These are phyloP conservation scores for Chalcis sispes DNA, from an alignment of 2,888 invertebrate species.

Conservation along the genomic window DNA sequence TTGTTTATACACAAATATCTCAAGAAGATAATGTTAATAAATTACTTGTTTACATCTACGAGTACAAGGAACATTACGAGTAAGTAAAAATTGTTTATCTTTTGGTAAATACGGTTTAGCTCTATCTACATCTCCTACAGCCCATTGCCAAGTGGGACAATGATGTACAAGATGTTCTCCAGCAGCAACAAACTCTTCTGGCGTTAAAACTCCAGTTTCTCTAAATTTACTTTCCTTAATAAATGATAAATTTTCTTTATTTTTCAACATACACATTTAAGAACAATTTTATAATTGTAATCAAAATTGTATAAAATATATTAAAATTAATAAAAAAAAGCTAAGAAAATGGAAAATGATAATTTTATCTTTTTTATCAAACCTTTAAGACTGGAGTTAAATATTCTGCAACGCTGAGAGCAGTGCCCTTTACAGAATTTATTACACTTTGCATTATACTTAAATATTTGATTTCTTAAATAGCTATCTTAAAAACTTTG, in stretches of 20 bases:
- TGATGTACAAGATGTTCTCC: slow-evolving; percentile 99
- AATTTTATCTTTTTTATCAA: slow-evolving; percentile 64
- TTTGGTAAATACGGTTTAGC: slow-evolving; percentile 92
- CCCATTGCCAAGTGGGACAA: slow-evolving; percentile 99
- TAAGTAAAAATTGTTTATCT: slow-evolving; percentile 98
- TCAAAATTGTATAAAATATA: not conserved
- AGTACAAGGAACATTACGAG: slow-evolving; percentile 97
- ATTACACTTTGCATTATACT: slow-evolving; percentile 94
- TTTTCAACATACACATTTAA: too few relatives aligned
- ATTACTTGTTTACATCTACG: slow-evolving; percentile 92
- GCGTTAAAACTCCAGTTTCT: slow-evolving; percentile 98
- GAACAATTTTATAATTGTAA: too few relatives aligned
- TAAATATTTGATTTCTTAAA: not conserved
- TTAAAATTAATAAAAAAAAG: slow-evolving; percentile 1
- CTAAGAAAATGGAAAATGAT: slow-evolving; percentile 26
- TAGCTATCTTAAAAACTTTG: slow-evolving; percentile 20
- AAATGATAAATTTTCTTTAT: slow-evolving; percentile 1
- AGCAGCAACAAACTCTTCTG: slow-evolving; percentile 98
- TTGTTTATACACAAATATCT: not conserved
- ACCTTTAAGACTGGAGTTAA: slow-evolving; percentile 97
- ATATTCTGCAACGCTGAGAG: slow-evolving; percentile 96
- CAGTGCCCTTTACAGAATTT: slow-evolving; percentile 96
- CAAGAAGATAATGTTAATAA: not conserved
- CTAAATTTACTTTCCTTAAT: slow-evolving; percentile 95
- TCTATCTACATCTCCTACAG: slow-evolving; percentile 93